Base-by-base conservation (phyloP, 2,797 vertebrate genomes). In the Linurgus olivaceus region DNA sequence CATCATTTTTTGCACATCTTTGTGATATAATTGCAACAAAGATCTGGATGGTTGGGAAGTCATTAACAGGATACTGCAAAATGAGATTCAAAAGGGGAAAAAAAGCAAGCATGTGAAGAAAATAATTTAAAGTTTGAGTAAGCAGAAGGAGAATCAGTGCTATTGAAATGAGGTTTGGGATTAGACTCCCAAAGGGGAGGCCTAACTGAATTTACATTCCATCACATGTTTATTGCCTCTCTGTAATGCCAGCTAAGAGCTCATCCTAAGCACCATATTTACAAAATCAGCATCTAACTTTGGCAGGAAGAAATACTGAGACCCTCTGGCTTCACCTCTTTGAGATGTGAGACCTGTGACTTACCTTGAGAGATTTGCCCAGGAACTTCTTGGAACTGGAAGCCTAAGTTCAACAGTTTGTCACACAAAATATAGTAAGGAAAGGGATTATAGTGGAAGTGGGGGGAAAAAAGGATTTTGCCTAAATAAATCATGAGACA, bases 301-400 rank as follows among this genome's bases (percentile, higher is more conserved):
- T 77, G 31, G 20, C 68, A 83, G 33, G 48, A 83, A 58, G 40
- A 77, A 88, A 79, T 88, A 88, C 2, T 79, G 52, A 76, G n/a
- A 28, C 14, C 6, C n/a, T 63, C 19, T 67, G 24, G 9, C 76
- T 92, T 81, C 17, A 10, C 17, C 7, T 88, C 24, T 59, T 31
- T 71, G 38, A 72, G 42, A 61, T 38, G 8, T 0, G 2, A 88
- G 50, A 86, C 10, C 16, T 63, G 19, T 45, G 38, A 86, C 10
- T 90, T 71, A 31, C 31, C 25, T 78, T 20, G 42, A 81, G 50
- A 61, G 42, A 83, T 48, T 66, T 74, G 31, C 26, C 35, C 26
- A 16, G n/a, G 48, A 76, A 33, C 20, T 17, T 82, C 55, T 24
- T 80, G 75, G 18, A 79, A 54, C 0, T 38, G 47, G n/a, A 88